Percentiles rank a stretch among this genome's conserved stretches.
Evolutionary conservation across 2,888 invertebrate species (phyloP).

Genomic region (Meiosimyza platycephala): DNA sequence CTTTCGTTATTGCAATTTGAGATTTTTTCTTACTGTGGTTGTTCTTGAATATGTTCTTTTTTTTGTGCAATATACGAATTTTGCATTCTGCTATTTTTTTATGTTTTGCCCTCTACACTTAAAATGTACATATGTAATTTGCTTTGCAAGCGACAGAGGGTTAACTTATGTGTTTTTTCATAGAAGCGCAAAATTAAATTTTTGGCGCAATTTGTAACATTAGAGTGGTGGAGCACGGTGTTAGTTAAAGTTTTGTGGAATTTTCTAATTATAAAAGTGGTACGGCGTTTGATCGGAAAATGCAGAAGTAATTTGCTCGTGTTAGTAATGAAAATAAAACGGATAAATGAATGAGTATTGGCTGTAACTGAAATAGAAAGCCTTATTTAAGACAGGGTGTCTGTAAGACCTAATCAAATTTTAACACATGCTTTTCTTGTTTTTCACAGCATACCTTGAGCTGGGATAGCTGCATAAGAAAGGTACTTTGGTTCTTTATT

Average conservation of each 20-base stretch:
- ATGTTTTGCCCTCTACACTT: neutral
- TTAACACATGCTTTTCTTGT: no score
- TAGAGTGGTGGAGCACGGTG: no score
- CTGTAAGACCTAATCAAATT: no score
- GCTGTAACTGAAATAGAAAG: no score
- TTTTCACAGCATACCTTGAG: no score
- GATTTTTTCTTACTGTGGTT: neutral
- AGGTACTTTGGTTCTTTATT: no score
- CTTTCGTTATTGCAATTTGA: neutral
- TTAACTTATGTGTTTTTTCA: slow-evolving; percentile 11
- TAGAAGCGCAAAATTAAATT: slow-evolving; percentile 13
- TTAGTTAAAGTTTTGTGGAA: neutral
- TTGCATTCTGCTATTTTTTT: neutral
- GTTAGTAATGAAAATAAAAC: no score
- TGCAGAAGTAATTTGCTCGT: no score
- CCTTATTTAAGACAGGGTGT: no score
- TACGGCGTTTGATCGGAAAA: neutral
- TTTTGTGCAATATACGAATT: neutral
- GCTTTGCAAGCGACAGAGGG: neutral
- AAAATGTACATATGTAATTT: neutral
- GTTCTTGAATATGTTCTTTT: neutral
- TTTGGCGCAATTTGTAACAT: neutral
- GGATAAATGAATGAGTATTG: no score
- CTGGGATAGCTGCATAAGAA: no score
- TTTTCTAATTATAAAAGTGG: slow-evolving; percentile 8